Evolutionary conservation across 2,888 invertebrate species (phyloP).

Genomic region (Corythucha ciliata): DNA sequence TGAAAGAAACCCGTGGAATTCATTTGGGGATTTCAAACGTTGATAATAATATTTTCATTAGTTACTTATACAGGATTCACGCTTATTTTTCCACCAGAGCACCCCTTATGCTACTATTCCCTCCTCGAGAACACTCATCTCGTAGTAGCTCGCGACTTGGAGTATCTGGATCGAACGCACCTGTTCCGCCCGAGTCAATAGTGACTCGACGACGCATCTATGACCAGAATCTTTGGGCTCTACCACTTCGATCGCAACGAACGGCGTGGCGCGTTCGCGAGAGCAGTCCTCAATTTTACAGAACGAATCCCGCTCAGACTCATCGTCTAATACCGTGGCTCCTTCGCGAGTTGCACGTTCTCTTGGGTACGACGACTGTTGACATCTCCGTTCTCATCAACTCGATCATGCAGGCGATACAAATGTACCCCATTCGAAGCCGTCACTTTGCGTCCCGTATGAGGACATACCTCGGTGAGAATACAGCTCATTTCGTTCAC

Average conservation of each 20-base stretch:
- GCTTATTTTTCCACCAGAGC: too few relatives aligned
- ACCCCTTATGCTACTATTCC: too few relatives aligned
- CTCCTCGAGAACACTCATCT: too few relatives aligned
- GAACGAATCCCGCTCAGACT: constrained; percentile 67
- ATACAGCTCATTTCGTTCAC: constrained; percentile 80
- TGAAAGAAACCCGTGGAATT: too few relatives aligned
- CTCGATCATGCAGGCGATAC: constrained; percentile 14
- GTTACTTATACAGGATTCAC: too few relatives aligned
- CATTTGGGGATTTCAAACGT: too few relatives aligned
- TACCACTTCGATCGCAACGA: constrained; percentile 39
- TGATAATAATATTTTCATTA: too few relatives aligned
- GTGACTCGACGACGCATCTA: constrained; percentile 57
- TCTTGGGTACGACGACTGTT: constrained; percentile 48
- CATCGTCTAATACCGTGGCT: constrained; percentile 82
- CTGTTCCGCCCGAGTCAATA: background rate
- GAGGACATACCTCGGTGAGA: constrained; percentile 54
- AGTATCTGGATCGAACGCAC: too few relatives aligned
- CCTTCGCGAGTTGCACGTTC: constrained; percentile 70
- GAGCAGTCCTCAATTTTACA: constrained; percentile 61
- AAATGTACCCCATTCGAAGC: constrained; percentile 45
- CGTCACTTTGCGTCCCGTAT: background rate
- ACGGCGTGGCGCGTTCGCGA: constrained; percentile 64
- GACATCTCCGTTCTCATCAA: constrained; percentile 56
- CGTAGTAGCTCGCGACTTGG: too few relatives aligned
- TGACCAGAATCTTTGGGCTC: constrained; percentile 63